phyloP scores from a whole-genome alignment of 2,113 vertebrate genomes.

The Hydrochoerus hydrochaeris region DNA sequence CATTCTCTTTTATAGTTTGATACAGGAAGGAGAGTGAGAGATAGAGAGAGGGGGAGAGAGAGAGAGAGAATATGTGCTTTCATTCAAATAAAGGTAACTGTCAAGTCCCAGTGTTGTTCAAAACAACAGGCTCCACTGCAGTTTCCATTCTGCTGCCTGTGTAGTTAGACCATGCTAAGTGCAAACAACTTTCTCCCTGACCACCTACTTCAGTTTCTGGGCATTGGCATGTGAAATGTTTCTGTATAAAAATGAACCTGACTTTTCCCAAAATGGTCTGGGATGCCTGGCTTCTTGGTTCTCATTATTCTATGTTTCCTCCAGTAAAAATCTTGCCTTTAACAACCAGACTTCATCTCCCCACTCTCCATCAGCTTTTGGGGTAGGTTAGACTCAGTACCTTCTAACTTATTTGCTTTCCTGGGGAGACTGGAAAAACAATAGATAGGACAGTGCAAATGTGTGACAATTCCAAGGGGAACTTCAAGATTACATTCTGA shows the following conservation, averaged over 20 bases:
- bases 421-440: not conserved
- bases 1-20: not conserved
- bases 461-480: not conserved
- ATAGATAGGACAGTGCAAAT: not conserved
- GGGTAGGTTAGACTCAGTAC: not conserved
- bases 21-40: accelerated
- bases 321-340: not conserved
- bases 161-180: not conserved
- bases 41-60: not conserved
- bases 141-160: accelerated
- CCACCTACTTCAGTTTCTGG: not conserved
- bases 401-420: accelerated
- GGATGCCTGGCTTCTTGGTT: not conserved
- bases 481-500: not conserved
- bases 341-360: not conserved
- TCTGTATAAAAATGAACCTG: not conserved
- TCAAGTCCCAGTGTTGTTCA: not conserved
- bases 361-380: not conserved
- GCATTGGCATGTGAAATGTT: not conserved
- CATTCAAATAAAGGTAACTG: not conserved
- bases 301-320: not conserved
- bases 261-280: not conserved
- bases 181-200: not conserved
- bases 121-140: not conserved
- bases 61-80: not conserved